Percentiles rank a stretch among this genome's conserved stretches.
These are phyloP conservation scores for Gallinago nigripennis DNA, from an alignment of 2,797 vertebrate species.

Conservation along the genomic window DNA sequence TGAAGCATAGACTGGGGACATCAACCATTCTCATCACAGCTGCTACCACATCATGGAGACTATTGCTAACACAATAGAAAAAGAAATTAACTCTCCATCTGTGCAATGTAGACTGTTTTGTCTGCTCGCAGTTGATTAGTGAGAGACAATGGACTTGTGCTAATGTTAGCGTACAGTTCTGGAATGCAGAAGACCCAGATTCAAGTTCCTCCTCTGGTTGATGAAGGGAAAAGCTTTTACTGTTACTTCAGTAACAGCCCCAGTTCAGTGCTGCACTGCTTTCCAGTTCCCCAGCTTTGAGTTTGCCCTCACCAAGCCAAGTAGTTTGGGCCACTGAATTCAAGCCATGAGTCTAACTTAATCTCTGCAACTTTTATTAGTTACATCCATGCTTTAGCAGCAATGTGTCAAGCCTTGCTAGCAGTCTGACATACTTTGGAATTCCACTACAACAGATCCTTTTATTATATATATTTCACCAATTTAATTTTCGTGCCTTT, in stretches of 20 bases:
- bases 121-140: constrained; percentile 50
- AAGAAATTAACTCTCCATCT: constrained; percentile 64
- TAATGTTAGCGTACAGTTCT: neutral
- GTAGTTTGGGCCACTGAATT: neutral
- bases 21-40: constrained; percentile 63
- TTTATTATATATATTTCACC: neutral
- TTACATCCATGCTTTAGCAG: neutral
- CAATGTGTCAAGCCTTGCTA: neutral
- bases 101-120: constrained; percentile 28
- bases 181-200: neutral
- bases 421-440: neutral
- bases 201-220: neutral
- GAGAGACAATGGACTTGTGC: neutral
- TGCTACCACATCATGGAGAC: constrained; percentile 48
- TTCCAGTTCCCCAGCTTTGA: neutral
- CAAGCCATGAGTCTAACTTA: neutral
- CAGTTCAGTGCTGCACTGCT: neutral
- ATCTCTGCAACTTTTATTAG: neutral
- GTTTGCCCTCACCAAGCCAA: neutral
- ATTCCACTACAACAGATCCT: neutral
- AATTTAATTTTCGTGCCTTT: neutral
- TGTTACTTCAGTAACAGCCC: neutral
- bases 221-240: neutral
- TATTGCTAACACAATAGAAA: constrained; percentile 45
- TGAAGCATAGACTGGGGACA: constrained; percentile 54